Percentiles rank a stretch among this genome's conserved stretches.
These are phyloP conservation scores for Phalacrocorax carbo DNA, from an alignment of 2,113 vertebrate genomes.

Conservation along the genomic window DNA sequence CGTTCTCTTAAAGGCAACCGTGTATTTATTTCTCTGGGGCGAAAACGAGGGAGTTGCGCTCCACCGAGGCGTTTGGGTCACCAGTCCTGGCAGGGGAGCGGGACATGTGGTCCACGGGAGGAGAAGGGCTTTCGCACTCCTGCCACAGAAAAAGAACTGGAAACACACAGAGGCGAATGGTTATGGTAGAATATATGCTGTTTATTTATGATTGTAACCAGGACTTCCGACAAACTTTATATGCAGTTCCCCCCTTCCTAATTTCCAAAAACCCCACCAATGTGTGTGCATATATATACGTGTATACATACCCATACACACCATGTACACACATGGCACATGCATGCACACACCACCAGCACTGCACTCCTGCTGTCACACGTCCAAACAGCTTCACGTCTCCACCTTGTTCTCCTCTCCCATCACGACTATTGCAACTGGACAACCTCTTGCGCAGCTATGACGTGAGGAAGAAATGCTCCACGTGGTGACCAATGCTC, in stretches of 20 bases:
- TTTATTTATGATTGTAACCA: conserved; percentile 71
- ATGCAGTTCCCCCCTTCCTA: not conserved
- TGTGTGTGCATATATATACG: conserved; percentile 35
- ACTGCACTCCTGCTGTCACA: not conserved
- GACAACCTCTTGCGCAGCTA: not conserved
- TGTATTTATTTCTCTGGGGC: not conserved
- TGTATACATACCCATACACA: conserved; percentile 47
- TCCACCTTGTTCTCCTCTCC: not conserved
- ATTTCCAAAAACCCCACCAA: not conserved
- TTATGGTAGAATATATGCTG: conserved; percentile 47
- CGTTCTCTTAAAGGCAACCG: not conserved
- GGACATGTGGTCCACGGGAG: not conserved
- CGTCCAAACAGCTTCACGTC: not conserved
- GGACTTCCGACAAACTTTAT: conserved; percentile 34
- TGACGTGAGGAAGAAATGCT: not conserved
- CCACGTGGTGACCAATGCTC: not conserved
- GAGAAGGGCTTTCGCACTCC: not conserved
- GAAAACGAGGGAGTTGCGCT: not conserved
- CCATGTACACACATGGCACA: not conserved
- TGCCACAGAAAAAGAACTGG: not conserved
- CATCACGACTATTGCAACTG: not conserved
- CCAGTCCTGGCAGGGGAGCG: not conserved
- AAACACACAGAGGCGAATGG: not conserved
- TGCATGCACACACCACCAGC: not conserved
- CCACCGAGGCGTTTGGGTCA: not conserved